These are phyloP conservation scores for Camelus dromedarius DNA, from an alignment of 2,113 vertebrate genomes.

Conservation along the genomic window DNA sequence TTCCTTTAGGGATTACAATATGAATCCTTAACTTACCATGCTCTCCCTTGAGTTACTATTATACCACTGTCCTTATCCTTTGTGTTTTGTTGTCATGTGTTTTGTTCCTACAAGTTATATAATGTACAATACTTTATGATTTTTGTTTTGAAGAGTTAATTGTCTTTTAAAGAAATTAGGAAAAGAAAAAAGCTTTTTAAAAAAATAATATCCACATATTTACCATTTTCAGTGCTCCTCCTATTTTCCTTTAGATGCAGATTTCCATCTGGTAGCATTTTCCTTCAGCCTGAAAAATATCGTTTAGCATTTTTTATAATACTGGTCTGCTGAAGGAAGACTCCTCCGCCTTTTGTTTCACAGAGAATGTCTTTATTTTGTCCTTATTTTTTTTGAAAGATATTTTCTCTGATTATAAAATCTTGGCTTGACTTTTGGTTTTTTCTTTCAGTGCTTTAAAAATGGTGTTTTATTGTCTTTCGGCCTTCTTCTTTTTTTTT, in stretches of 20 bases:
- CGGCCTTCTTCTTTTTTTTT: background rate
- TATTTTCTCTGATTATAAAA: background rate
- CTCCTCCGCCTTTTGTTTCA: background rate
- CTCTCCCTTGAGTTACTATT: background rate
- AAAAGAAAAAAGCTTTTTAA: no score
- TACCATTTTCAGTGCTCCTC: background rate
- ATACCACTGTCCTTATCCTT: background rate
- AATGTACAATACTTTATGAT: background rate
- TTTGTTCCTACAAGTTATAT: background rate
- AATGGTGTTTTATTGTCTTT: background rate
- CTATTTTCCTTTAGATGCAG: background rate
- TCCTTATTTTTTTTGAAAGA: background rate
- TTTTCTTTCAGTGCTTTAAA: background rate
- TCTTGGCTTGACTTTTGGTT: background rate
- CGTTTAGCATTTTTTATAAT: background rate
- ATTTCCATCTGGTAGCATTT: background rate
- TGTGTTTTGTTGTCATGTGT: background rate
- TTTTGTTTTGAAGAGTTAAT: background rate
- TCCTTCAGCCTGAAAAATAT: background rate
- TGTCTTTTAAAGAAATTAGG: no score
- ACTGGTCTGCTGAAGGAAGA: background rate
- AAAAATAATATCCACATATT: background rate
- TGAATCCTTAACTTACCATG: background rate
- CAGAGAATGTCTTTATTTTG: background rate
- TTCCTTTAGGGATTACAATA: background rate